These are phyloP conservation scores for Geotrypetes seraphini DNA, from an alignment of 2,797 vertebrate genomes.

Conservation along the genomic window DNA sequence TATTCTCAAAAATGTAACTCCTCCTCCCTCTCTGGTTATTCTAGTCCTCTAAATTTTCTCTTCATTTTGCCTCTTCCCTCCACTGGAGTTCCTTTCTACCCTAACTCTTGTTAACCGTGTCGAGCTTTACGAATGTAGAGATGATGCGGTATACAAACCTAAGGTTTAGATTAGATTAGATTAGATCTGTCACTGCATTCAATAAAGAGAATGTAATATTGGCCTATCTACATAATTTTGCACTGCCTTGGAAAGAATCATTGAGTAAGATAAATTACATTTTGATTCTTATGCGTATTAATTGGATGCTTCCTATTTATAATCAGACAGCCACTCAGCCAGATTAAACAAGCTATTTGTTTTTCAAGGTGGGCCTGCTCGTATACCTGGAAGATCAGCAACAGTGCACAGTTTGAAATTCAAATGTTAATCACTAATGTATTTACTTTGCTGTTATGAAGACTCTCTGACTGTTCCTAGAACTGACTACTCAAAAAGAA, in stretches of 20 bases:
- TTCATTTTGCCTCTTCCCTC: too few species aligned
- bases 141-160: too few species aligned
- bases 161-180: too few species aligned
- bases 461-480: background rate
- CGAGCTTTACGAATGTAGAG: too few species aligned
- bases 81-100: too few species aligned
- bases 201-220: too few species aligned
- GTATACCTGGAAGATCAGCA: background rate
- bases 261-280: background rate
- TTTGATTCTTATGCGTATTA: background rate
- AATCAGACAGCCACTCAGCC: background rate
- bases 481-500: background rate
- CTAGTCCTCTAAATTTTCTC: too few species aligned
- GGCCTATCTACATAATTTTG: too few species aligned
- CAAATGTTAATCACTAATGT: background rate
- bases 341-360: background rate
- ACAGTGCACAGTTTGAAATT: background rate
- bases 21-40: too few species aligned
- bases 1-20: too few species aligned
- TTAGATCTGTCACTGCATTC: too few species aligned
- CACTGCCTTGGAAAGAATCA: background rate
- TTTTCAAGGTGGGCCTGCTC: background rate
- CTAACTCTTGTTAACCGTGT: too few species aligned
- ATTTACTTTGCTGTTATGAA: background rate
- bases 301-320: background rate